Base-by-base conservation (phyloP, 2,113 vertebrate genomes). In the Oriolus oriolus region DNA sequence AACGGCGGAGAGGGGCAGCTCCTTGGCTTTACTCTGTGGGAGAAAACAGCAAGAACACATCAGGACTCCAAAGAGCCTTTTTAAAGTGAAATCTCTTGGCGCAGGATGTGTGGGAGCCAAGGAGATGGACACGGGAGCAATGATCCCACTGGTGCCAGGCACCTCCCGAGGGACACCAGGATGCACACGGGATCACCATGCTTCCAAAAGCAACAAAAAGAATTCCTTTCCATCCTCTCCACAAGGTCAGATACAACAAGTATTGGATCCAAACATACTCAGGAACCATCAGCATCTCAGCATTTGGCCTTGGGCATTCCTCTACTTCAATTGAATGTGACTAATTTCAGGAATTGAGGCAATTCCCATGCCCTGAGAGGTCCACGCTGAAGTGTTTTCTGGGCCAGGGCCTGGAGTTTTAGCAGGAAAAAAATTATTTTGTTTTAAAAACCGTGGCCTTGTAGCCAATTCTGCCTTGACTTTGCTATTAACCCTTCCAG, bases 1-100 rank as follows among this genome's bases (percentile, higher is more conserved):
- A 7, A 99, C 99, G 2, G 99, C 99, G 5, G 99, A 99, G 50
- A 99, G 98, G 10, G 99, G 99, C 84, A 99, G 97, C 95, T 99
- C 99, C 93, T 99, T 99, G 66, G 99, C 99, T 91, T 99, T 99
- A 81, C 98, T 99, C 99, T 99, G 97, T 12, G 69, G 52, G 70
- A 85, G 73, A 88, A 4, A 45, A 63, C 52, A 93, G 61, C 66
- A 57, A 18, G 0, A 37, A 28, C 3, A 5, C 1, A 3, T 92
- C 78, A 91, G 69, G 30, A 35, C 17, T 13, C n/a, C n/a, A n/a
- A n/a, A n/a, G 54, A 27, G n/a, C 30, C 9, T 13, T 35, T 59
- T 17, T 6, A 2, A 7, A 22, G 27, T 3, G 37, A 63, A 60
- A 53, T 3, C 31, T 47, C 44, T 11, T 10, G 0, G 3, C 26